phyloP scores from a whole-genome alignment of 2,888 invertebrate genomes.

The Phoronis australis region DNA sequence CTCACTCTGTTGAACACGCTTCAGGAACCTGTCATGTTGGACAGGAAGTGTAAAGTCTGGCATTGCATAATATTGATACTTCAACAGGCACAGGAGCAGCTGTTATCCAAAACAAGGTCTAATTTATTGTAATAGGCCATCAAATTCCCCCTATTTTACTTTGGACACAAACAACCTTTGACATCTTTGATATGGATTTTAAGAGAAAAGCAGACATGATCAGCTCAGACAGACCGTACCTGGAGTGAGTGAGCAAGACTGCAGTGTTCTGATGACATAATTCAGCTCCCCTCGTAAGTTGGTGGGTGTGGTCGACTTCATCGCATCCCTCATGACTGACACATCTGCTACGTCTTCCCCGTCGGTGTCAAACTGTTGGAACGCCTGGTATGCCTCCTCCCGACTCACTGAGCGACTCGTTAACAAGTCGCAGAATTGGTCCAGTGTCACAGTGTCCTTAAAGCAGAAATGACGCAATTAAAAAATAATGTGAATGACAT shows the following conservation, averaged over 20 bases:
- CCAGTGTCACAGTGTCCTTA: constrained; percentile 37
- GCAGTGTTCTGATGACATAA: constrained; percentile 42
- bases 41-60: no score
- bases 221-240: constrained; percentile 20
- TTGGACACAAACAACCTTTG: no score
- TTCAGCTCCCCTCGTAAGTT: constrained; percentile 41
- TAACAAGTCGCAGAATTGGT: constrained; percentile 47
- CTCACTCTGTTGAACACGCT: no score
- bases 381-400: constrained; percentile 37
- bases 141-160: no score
- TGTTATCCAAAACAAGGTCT: no score
- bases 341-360: constrained; percentile 47
- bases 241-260: constrained; percentile 46
- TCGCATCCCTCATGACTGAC: constrained; percentile 35
- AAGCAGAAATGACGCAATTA: neutral
- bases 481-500: neutral
- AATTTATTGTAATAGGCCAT: no score
- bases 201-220: no score
- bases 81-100: no score
- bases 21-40: no score
- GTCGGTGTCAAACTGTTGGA: constrained; percentile 48
- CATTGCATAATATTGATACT: no score
- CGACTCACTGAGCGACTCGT: constrained; percentile 37
- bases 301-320: constrained; percentile 31
- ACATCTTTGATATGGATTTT: no score